These are phyloP conservation scores for Falco punctatus DNA, from an alignment of 2,113 vertebrate species.

Conservation along the genomic window DNA sequence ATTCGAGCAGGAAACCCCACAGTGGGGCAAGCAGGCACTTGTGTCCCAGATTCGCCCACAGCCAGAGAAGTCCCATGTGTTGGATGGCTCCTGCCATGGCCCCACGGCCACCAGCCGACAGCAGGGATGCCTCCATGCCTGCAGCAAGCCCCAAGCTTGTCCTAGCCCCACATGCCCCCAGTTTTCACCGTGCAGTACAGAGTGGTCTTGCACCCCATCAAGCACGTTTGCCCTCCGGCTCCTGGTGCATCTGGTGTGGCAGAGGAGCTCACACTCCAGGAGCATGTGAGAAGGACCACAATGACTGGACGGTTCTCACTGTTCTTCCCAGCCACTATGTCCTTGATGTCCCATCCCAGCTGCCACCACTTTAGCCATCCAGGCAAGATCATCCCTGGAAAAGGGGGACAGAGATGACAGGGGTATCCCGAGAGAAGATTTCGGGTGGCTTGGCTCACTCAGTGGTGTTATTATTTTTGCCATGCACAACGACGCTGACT, in stretches of 20 bases:
- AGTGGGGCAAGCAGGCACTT: not conserved
- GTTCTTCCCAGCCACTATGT: not conserved
- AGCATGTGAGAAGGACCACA: accelerated
- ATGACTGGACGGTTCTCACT: not conserved
- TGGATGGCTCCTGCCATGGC: not conserved
- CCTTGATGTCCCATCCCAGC: not conserved
- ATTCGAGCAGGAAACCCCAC: not conserved
- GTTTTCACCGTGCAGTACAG: not conserved
- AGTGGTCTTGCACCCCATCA: not conserved
- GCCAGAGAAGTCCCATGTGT: not conserved
- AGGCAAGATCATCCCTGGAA: not conserved
- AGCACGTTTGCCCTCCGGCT: accelerated
- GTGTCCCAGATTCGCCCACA: not conserved
- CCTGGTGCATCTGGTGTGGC: not conserved
- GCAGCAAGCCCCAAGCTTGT: not conserved
- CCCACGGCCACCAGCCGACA: accelerated
- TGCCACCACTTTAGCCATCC: not conserved
- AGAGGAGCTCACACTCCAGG: not conserved
- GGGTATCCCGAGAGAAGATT: accelerated
- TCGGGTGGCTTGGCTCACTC: accelerated
- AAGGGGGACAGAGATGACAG: accelerated
- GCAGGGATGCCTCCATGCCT: not conserved
- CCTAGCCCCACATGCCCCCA: not conserved
- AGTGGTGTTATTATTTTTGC: not conserved
- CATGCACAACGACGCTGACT: accelerated